Conservation (phyloP, 2,113 vertebrate species). For the Cavia porcellus region DNA sequence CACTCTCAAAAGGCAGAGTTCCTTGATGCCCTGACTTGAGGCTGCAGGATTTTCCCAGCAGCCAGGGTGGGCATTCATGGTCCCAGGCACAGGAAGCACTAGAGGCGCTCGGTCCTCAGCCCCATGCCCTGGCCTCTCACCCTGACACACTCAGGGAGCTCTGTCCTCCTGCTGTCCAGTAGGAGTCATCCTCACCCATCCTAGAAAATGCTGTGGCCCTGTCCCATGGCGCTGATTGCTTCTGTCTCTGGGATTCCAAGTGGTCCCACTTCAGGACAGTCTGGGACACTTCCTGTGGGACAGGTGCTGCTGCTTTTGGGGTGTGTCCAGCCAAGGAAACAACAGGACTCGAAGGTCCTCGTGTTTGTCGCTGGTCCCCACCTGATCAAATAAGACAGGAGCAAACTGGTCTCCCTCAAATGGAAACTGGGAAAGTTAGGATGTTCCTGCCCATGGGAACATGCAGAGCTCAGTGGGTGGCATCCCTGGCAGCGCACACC, state of each 20-base stretch:
- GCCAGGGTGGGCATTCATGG: background rate
- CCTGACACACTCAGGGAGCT: background rate
- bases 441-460: background rate
- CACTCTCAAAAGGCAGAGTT: background rate
- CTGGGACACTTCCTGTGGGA: background rate
- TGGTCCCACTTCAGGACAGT: too few relatives aligned
- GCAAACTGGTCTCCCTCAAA: background rate
- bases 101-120: background rate
- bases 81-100: background rate
- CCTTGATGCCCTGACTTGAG: background rate
- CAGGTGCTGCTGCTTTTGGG: background rate
- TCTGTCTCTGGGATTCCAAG: background rate
- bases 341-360: background rate
- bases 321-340: background rate
- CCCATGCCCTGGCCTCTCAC: background rate
- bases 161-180: background rate
- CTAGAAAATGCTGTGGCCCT: background rate
- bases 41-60: background rate
- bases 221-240: background rate
- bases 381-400: background rate
- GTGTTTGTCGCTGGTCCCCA: background rate
- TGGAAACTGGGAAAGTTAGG: background rate
- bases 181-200: fast-evolving
- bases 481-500: too few relatives aligned
- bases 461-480: background rate